Evolutionary conservation across 2,888 invertebrate genomes (phyloP), one percentile per base, ranked within the genome.

Genomic region (Alentia gelatinosa): DNA sequence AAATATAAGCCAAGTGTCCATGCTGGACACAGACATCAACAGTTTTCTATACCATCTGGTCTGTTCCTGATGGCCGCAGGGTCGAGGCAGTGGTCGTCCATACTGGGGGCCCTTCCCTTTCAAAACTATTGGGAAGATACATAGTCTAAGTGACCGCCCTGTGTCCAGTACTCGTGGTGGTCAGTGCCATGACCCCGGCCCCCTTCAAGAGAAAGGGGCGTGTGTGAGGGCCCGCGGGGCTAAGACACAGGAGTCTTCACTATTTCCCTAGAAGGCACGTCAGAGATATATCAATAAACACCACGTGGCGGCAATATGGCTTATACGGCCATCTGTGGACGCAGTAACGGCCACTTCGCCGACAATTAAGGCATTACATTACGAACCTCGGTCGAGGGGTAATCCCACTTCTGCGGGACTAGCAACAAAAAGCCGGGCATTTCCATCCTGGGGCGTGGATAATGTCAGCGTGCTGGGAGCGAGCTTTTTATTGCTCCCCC

Each of bases 251-350:
- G 47, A 15, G 30, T 42, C 42, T 86, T 47, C 47, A 86, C n/a
- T 86, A 50, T n/a, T n/a, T 42, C 42, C 86, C 86, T 86, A 7
- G 7, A 42, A 50, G 86, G 86, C 86, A 26, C 19, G 35, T 15
- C 50, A 86, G 42, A 9, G 47, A 50, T 86, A 86, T 86, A 86
- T 86, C 86, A 86, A 86, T 86, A 86, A 86, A 47, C 47, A 50
- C 47, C 86, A 86, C 86, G 86, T 86, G 86, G 86, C 86, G 30
- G 47, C 86, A 86, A 86, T 86, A 86, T 86, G 86, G 86, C 86
- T 30, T 30, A 86, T 86, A 42, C 5, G 86, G 30, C 86, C 86
- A 86, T 42, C 86, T 86, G 86, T 50, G 35, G 23, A 12, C 35
- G 4, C n/a, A 23, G 7, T 86, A 86, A 86, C 86, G 86, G 86